Evolutionary conservation across 2,797 vertebrate species (phyloP).

Genomic region (Gymnothorax reevesii): DNA sequence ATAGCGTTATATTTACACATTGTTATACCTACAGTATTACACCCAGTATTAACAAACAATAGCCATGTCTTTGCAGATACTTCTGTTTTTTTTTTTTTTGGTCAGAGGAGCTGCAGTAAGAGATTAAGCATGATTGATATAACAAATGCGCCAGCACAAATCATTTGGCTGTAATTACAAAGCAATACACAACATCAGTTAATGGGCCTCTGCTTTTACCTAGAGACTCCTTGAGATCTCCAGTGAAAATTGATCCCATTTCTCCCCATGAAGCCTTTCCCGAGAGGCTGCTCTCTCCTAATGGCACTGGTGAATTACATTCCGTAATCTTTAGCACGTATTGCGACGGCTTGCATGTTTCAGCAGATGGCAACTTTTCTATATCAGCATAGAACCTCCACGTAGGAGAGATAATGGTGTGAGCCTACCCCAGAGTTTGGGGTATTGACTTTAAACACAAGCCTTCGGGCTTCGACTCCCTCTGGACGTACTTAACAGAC

Average conservation of each 20-base stretch:
- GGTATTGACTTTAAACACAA: conserved; percentile 3
- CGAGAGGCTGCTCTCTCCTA: background rate
- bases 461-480: background rate
- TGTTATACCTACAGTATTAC: background rate
- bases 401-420: too few species aligned
- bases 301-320: background rate
- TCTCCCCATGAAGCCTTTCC: conserved; percentile 9
- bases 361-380: background rate
- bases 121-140: background rate
- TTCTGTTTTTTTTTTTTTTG: background rate
- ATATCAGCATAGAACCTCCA: background rate
- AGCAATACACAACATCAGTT: conserved; percentile 5
- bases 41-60: too few species aligned
- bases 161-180: conserved; percentile 20
- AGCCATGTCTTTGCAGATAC: background rate
- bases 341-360: background rate
- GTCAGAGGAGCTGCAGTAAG: background rate
- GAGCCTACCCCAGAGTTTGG: background rate
- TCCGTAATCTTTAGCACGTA: background rate
- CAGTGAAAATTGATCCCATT: background rate
- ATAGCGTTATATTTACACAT: background rate
- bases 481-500: background rate
- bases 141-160: conserved; percentile 11
- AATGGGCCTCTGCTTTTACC: background rate
- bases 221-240: conserved; percentile 8